Evolutionary conservation across 2,797 vertebrate species (phyloP).

Genomic region (Phaenicophaeus curvirostris): DNA sequence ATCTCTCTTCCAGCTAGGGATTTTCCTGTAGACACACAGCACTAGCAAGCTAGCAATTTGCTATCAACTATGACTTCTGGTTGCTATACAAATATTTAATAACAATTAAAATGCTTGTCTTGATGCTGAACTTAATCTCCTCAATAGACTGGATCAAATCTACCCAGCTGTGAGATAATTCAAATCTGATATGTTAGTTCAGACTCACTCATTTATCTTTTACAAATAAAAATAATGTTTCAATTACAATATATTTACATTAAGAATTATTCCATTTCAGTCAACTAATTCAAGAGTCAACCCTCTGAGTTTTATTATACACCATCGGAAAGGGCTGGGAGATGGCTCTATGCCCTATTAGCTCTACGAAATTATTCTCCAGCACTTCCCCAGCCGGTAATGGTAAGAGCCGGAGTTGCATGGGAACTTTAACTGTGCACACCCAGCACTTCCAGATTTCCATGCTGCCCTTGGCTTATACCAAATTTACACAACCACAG

Average conservation of each 20-base stretch:
- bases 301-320: not conserved
- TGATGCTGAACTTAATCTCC: not conserved
- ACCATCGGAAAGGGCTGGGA: not conserved
- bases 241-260: not conserved
- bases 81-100: slow-evolving; percentile 35
- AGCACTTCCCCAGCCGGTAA: not conserved
- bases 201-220: not conserved
- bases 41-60: not conserved
- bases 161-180: not conserved
- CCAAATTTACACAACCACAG: not conserved
- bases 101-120: slow-evolving; percentile 9
- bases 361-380: not conserved
- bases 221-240: not conserved
- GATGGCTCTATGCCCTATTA: not conserved
- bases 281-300: not conserved
- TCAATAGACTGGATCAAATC: not conserved
- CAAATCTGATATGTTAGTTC: not conserved
- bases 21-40: not conserved
- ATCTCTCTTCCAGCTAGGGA: not conserved
- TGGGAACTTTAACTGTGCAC: not conserved
- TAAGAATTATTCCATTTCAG: not conserved
- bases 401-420: not conserved
- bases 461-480: not conserved
- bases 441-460: not conserved
- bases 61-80: not conserved